Evolutionary conservation across 1,140 invertebrate species (phyloP), one percentile per base, ranked within the genome.

Genomic region (Hermatobates lingyangjiaoensis): DNA sequence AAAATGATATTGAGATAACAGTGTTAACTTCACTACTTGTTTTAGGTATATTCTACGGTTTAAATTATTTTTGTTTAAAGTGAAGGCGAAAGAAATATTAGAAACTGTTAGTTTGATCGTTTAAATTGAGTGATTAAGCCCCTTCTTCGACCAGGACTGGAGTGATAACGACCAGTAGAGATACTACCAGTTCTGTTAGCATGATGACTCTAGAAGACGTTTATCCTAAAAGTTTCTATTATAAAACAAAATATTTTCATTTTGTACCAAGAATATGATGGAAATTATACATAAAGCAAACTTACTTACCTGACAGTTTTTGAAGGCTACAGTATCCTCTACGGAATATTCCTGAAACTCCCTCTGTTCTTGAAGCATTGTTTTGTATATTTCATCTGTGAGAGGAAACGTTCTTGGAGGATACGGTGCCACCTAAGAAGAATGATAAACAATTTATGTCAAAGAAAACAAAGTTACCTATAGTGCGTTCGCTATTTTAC

Each of bases 361-460:
- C 0, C 77, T 79, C 77, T 81, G 81, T 26, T 68, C 72, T 56
- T 72, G 66, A 51, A 80, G 59, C 80, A 88, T 83, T 55, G 72
- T 72, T 49, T 75, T 69, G 60, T 80, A 85, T 4, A 71, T 69
- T 26, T 76, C 74, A 30, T 87, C 83, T 1, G 67, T 59, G 23
- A 89, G 64, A 4, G 86, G 87, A 67, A 88, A 91, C 45, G 64
- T 64, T 57, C 84, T 71, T 5, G 74, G 72, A 18, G 83, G 79
- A 65, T 81, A 89, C 18, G 85, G 85, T 54, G 70, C 60, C 54
- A 71, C 69, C 66, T 71, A 64, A 39, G 62, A 64, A 47, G 47
- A 52, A 20, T 34, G 25, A 53, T 27, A 18, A 25, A 39, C n/a
- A 21, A n/a, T 39, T 38, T 39, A 2, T 3, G 48, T 38, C n/a